Conservation (phyloP, 2,797 vertebrate species). For the Aphelocoma californica region DNA sequence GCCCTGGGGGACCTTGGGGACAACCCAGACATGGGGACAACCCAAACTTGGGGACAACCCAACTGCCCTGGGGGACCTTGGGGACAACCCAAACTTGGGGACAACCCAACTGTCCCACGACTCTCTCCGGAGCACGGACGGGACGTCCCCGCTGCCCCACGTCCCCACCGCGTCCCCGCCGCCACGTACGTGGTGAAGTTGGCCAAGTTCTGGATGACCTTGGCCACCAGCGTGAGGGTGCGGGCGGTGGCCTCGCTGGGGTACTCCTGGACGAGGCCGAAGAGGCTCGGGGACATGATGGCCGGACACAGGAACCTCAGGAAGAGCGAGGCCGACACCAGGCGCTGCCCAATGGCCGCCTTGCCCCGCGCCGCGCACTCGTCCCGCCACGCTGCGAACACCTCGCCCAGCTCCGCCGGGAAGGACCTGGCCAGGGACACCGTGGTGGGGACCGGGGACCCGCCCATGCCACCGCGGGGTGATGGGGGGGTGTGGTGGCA, state of each 20-base stretch:
- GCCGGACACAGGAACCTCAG: constrained; percentile 93
- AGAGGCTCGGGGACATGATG: constrained; percentile 92
- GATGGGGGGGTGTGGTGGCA: background rate
- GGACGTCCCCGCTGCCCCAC: too few species aligned
- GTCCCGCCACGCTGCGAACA: constrained; percentile 89
- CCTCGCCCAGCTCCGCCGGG: constrained; percentile 86
- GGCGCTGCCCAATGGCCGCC: constrained; percentile 82
- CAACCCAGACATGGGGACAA: background rate
- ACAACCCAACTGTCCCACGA: background rate
- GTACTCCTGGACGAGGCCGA: constrained; percentile 87
- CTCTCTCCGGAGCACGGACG: fast-evolving
- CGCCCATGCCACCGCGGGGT: fast-evolving
- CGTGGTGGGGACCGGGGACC: background rate
- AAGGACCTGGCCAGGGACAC: constrained; percentile 76
- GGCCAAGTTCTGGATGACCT: constrained; percentile 95
- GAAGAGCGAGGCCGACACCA: constrained; percentile 95
- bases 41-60: too few species aligned
- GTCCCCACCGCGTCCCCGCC: background rate
- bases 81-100: background rate
- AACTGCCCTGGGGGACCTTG: too few species aligned
- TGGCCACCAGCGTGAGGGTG: constrained; percentile 90
- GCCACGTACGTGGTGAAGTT: constrained; percentile 87
- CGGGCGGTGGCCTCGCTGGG: constrained; percentile 85
- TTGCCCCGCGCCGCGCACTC: constrained; percentile 79
- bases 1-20: too few species aligned